These are phyloP conservation scores for Peromyscus nudipes DNA, from an alignment of 2,797 vertebrate species.

Conservation along the genomic window DNA sequence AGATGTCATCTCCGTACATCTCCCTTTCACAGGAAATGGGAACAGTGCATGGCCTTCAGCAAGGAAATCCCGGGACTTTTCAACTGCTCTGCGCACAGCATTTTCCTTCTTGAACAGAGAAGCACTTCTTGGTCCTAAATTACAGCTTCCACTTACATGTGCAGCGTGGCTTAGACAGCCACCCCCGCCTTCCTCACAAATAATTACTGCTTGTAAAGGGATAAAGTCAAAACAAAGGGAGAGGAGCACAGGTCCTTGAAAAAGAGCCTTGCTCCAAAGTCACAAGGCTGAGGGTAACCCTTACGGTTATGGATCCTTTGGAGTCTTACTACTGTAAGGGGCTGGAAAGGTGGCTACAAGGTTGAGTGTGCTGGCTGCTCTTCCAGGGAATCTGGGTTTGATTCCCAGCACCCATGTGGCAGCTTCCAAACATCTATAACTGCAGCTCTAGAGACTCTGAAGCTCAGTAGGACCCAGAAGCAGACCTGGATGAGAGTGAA, in stretches of 20 bases:
- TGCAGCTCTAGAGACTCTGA: neutral
- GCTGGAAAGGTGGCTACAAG: too few species aligned
- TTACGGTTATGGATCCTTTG: neutral
- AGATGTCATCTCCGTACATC: neutral
- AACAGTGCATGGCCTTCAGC: neutral
- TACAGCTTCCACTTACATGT: constrained; percentile 51
- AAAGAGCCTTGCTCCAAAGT: neutral
- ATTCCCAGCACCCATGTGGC: neutral
- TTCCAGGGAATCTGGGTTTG: neutral
- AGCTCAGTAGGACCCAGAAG: neutral
- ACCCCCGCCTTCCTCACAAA: neutral
- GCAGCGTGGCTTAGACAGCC: neutral
- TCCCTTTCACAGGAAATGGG: neutral
- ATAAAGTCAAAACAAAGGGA: constrained; percentile 61
- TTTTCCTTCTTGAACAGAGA: constrained; percentile 47
- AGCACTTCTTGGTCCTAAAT: constrained; percentile 54
- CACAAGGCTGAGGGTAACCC: neutral
- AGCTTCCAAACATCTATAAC: neutral
- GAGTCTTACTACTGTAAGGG: neutral
- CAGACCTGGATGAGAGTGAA: neutral
- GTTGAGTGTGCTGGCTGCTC: neutral
- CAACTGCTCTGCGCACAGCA: neutral
- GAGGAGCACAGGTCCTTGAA: neutral
- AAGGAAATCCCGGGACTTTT: neutral
- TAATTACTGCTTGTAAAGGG: constrained; percentile 27